Evolutionary conservation across 2,888 invertebrate species (phyloP).

Genomic region (Tiliacea citrago): DNA sequence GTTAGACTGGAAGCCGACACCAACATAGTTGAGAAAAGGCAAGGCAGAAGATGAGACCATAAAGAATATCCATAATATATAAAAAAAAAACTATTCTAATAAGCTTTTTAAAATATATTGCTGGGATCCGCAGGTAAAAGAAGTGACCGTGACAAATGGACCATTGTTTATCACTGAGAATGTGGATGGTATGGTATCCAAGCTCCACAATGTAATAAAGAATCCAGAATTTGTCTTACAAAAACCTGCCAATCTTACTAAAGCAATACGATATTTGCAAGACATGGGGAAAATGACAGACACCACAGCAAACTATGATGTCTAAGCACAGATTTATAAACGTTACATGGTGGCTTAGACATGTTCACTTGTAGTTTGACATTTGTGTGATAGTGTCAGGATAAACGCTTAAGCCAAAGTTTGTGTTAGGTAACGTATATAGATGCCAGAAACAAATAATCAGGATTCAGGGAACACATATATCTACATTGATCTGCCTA

Average conservation of each 20-base stretch:
- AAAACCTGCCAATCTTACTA: not conserved
- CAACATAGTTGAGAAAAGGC: not conserved
- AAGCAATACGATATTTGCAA: not conserved
- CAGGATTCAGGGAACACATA: not conserved
- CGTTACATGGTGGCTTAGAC: not conserved
- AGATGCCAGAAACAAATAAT: not conserved
- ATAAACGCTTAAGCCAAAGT: not conserved
- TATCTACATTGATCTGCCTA: not conserved
- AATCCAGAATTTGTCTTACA: not conserved
- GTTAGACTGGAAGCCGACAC: not conserved
- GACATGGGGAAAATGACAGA: not conserved
- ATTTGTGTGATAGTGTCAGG: not conserved
- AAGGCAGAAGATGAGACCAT: not conserved
- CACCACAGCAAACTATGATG: not conserved
- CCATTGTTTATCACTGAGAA: conserved; percentile 4
- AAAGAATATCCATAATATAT: not conserved
- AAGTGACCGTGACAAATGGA: conserved; percentile 8
- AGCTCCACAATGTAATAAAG: conserved; percentile 8
- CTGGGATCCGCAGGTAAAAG: not conserved
- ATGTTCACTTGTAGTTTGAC: no score
- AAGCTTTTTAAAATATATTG: not conserved
- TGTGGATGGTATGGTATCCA: conserved; percentile 2
- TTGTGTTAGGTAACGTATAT: not conserved
- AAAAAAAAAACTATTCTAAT: not conserved
- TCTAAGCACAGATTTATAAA: not conserved